These are phyloP conservation scores for Pelodytes ibericus DNA, from an alignment of 2,797 vertebrate species.

Conservation along the genomic window DNA sequence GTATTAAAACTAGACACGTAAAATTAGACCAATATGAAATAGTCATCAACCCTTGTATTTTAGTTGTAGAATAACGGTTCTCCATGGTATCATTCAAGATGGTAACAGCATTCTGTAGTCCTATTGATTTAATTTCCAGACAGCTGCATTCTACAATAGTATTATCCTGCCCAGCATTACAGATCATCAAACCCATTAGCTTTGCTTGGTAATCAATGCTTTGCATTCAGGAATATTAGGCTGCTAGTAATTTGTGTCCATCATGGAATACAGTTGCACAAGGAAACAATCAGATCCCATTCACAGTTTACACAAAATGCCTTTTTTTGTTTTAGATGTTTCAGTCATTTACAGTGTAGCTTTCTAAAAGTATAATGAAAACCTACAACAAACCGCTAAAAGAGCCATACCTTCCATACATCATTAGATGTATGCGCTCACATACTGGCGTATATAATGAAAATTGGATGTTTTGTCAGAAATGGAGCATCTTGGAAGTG, in stretches of 20 bases:
- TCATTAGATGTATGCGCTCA: too few relatives aligned
- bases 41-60: not conserved
- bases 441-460: too few relatives aligned
- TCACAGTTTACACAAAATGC: not conserved
- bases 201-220: conserved; percentile 1
- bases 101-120: not conserved
- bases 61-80: not conserved
- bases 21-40: too few relatives aligned
- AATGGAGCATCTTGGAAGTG: not conserved
- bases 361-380: too few relatives aligned
- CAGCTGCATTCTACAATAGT: not conserved
- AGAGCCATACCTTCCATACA: too few relatives aligned
- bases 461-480: too few relatives aligned
- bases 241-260: not conserved
- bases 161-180: not conserved
- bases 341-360: too few relatives aligned
- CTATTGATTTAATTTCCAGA: not conserved
- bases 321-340: too few relatives aligned
- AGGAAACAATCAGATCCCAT: not conserved
- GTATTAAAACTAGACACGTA: too few relatives aligned
- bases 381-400: too few relatives aligned
- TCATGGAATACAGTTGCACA: not conserved
- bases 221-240: not conserved
- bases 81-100: not conserved
- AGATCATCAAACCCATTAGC: conserved; percentile 8